phyloP scores from a whole-genome alignment of 2,113 vertebrate genomes.

The Perca schrenkii region DNA sequence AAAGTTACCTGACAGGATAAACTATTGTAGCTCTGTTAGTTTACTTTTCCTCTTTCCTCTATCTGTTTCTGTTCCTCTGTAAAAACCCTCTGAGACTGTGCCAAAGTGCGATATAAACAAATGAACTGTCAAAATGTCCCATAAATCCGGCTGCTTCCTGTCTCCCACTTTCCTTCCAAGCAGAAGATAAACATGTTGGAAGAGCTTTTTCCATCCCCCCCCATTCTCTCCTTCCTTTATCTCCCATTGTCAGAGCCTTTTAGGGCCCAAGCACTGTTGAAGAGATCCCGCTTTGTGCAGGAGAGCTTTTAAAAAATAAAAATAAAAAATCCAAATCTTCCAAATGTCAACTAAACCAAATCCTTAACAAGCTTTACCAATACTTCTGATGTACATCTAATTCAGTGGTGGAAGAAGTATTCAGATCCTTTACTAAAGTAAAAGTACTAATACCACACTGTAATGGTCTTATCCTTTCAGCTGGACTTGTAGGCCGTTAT shows the following conservation, averaged over 20 bases:
- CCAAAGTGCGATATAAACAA: constrained; percentile 45
- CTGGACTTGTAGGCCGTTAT: no score
- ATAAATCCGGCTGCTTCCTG: constrained; percentile 63
- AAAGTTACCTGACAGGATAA: neutral
- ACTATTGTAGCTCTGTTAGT: neutral
- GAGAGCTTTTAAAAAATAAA: neutral
- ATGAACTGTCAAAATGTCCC: constrained; percentile 33
- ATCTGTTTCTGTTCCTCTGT: constrained; percentile 4
- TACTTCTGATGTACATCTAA: no score
- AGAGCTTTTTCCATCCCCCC: constrained; percentile 43
- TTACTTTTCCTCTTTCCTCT: constrained; percentile 1
- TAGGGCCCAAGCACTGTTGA: constrained; percentile 2
- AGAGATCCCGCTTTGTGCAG: neutral
- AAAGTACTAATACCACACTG: no score
- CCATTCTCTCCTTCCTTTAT: constrained; percentile 5
- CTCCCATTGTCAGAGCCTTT: constrained; percentile 28
- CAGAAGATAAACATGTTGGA: constrained; percentile 66
- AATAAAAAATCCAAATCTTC: neutral
- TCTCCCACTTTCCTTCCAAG: constrained; percentile 41
- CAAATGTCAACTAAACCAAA: neutral
- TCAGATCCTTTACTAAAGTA: no score
- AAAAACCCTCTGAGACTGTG: constrained; percentile 25
- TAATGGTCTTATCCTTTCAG: no score
- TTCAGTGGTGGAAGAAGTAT: no score
- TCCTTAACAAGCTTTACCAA: neutral